Conservation (phyloP, 2,113 vertebrate species). For the Ptilorrhoa leucosticta region DNA sequence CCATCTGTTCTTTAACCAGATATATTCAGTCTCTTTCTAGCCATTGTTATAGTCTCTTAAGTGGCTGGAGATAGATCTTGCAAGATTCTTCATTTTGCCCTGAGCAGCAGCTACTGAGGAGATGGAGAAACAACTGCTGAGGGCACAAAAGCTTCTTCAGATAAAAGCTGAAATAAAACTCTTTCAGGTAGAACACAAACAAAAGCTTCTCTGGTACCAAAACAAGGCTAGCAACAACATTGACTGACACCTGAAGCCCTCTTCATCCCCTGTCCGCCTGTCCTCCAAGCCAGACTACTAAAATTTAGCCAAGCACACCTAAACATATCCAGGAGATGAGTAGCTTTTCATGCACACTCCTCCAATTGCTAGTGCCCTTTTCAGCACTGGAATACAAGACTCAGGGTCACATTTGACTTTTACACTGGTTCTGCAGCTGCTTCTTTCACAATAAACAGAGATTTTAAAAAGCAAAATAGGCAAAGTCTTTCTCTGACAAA, state of each 20-base stretch:
- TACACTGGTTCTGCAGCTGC: not conserved
- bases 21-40: not conserved
- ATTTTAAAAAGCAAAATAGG: not conserved
- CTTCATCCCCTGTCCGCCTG: rapidly evolving
- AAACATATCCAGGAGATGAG: not conserved
- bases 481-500: not conserved
- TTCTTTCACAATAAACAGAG: not conserved
- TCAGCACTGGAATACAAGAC: not conserved
- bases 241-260: not conserved
- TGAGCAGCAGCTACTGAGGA: not conserved
- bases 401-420: not conserved
- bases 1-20: not conserved
- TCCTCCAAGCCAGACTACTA: not conserved
- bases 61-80: not conserved
- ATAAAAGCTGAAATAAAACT: not conserved
- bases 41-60: not conserved
- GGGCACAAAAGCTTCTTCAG: not conserved
- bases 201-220: not conserved
- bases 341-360: not conserved
- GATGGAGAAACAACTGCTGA: not conserved
- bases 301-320: not conserved
- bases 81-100: not conserved
- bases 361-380: not conserved
- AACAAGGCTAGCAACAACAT: not conserved
- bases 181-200: not conserved